Evolutionary conservation across 2,888 invertebrate species (phyloP).

Genomic region (Saturnia japonica): DNA sequence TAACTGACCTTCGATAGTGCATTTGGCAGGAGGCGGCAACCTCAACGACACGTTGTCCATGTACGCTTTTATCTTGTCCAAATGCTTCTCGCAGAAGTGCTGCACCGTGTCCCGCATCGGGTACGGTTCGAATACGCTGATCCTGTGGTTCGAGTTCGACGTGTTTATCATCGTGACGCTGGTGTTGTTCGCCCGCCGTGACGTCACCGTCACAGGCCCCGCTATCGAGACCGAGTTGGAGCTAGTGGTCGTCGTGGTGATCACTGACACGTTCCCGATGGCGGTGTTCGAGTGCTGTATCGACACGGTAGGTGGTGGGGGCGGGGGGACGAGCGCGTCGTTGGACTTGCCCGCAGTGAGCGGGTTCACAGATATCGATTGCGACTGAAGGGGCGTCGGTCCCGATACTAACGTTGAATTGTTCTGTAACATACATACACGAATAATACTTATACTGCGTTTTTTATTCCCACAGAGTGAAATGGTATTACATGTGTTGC

Average conservation of each 20-base stretch:
- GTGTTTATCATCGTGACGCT: slow-evolving; percentile 87
- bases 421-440: slow-evolving; percentile 43
- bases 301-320: slow-evolving; percentile 59
- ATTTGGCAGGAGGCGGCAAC: slow-evolving; percentile 95
- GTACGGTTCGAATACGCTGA: slow-evolving; percentile 94
- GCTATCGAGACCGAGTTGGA: slow-evolving; percentile 66
- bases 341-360: slow-evolving; percentile 65
- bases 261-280: slow-evolving; percentile 62
- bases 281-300: slow-evolving; percentile 69
- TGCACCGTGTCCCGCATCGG: slow-evolving; percentile 96
- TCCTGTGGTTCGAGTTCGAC: slow-evolving; percentile 75
- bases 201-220: slow-evolving; percentile 84
- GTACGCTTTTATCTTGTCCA: slow-evolving; percentile 94
- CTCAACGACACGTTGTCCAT: slow-evolving; percentile 93
- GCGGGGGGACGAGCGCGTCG: slow-evolving; percentile 59
- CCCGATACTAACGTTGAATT: slow-evolving; percentile 59
- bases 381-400: slow-evolving; percentile 52
- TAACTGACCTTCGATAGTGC: slow-evolving; percentile 92
- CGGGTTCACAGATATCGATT: slow-evolving; percentile 70
- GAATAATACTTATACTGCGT: neutral
- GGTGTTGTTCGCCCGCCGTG: slow-evolving; percentile 86
- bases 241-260: slow-evolving; percentile 30
- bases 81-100: slow-evolving; percentile 97
- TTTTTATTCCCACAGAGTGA: too few species aligned
- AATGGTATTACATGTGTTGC: too few species aligned